These are phyloP conservation scores for Istiophorus platypterus DNA, from an alignment of 2,113 vertebrate species.

Conservation along the genomic window DNA sequence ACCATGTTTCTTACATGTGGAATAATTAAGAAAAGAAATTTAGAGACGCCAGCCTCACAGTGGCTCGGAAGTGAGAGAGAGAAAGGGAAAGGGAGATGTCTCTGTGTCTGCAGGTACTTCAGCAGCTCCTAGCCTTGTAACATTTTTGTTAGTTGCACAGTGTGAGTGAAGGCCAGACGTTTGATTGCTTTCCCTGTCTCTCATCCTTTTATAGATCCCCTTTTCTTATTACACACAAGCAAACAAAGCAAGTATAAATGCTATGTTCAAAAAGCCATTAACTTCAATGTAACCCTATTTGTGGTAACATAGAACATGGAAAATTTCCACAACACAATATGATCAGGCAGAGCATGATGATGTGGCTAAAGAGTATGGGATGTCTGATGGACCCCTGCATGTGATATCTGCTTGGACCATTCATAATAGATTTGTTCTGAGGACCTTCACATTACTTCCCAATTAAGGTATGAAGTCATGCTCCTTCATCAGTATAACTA, in stretches of 20 bases:
- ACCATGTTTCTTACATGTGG: constrained; percentile 9
- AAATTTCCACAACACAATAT: constrained; percentile 61
- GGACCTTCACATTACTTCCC: constrained; percentile 71
- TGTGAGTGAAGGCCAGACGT: constrained; percentile 73
- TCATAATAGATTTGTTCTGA: constrained; percentile 84
- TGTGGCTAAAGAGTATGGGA: constrained; percentile 59
- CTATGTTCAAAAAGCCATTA: constrained; percentile 68
- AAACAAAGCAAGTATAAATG: constrained; percentile 73
- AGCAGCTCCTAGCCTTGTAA: constrained; percentile 69
- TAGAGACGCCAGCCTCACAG: constrained; percentile 48
- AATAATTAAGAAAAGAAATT: constrained; percentile 37
- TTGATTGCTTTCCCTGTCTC: constrained; percentile 70
- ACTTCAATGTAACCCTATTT: constrained; percentile 55
- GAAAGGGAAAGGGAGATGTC: constrained; percentile 25
- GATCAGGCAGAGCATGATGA: constrained; percentile 51
- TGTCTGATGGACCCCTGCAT: constrained; percentile 61
- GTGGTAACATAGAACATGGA: constrained; percentile 59
- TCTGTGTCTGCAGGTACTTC: constrained; percentile 70
- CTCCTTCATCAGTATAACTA: constrained; percentile 79
- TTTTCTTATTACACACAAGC: constrained; percentile 67
- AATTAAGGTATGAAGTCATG: constrained; percentile 83
- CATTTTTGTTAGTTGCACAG: constrained; percentile 59
- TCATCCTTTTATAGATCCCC: constrained; percentile 55
- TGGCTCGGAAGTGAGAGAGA: constrained; percentile 25
- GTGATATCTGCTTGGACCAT: constrained; percentile 72